phyloP scores from a whole-genome alignment of 2,888 invertebrate genomes.

The Conomelus anceps region DNA sequence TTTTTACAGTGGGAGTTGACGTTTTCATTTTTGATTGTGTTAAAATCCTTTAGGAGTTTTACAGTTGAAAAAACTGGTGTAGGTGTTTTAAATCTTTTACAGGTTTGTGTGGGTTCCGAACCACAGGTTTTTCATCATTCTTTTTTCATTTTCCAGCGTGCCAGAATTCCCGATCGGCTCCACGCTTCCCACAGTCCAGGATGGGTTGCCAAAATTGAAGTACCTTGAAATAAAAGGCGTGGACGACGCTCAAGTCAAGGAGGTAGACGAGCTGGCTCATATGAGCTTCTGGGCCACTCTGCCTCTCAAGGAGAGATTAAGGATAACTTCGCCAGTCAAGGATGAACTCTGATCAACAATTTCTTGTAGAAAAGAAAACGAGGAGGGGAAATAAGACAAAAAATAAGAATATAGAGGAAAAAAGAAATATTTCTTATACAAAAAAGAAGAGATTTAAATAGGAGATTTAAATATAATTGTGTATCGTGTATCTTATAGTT shows the following conservation, averaged over 20 bases:
- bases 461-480: too few relatives aligned
- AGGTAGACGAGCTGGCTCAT: conserved; percentile 16
- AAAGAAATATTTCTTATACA: too few relatives aligned
- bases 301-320: background rate
- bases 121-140: background rate
- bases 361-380: background rate
- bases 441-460: too few relatives aligned
- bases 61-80: too few relatives aligned
- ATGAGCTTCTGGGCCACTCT: conserved; percentile 28
- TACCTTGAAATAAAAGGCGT: conserved; percentile 2
- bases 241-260: background rate
- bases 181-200: background rate
- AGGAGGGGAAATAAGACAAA: background rate
- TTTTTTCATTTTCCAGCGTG: background rate
- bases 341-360: background rate
- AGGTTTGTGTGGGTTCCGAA: too few relatives aligned
- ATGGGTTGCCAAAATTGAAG: background rate
- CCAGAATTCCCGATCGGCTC: conserved; percentile 3
- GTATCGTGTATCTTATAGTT: too few relatives aligned
- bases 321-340: background rate
- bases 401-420: background rate
- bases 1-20: background rate
- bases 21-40: too few relatives aligned
- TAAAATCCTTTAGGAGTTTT: too few relatives aligned
- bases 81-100: too few relatives aligned